Base-by-base conservation (phyloP, 2,888 invertebrate species). In the Euplexia lucipara region DNA sequence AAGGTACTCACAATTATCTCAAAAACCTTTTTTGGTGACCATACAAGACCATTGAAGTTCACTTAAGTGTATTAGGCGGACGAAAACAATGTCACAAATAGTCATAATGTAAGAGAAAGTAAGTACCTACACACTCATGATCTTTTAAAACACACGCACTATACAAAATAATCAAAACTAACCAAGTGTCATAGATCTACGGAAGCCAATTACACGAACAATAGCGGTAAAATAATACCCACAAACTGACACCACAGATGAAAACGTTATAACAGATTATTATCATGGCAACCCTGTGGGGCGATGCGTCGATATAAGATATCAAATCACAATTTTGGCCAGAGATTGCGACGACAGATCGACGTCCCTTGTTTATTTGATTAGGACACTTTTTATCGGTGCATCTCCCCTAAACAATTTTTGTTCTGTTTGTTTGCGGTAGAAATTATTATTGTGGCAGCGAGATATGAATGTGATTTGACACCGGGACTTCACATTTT, bases 301-400 rank as follows among this genome's bases (percentile, higher is more conserved):
- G 82, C 34, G 81, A 79, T 76, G 63, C 70, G 52, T 61, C 71
- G 77, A 85, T 88, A 87, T 84, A 80, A 83, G 86, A 88, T 93
- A 94, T 95, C 94, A 93, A 92, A 94, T 94, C 90, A 83, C 94
- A 90, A 92, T 93, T 92, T 80, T 88, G 87, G 85, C 80, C 75
- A 78, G 86, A 91, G 91, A 92, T 93, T 88, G 90, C 84, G 89
- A 85, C 84, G 86, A 88, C 88, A 90, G 91, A 91, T 92, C 74
- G 71, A 79, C 79, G 83, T 85, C 89, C 91, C 91, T 87, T 87
- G 88, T 91, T 88, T 91, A 90, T 92, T 91, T 91, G 91, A 92
- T 92, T 89, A 89, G 86, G 83, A 85, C 72, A 80, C 75, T 86
- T 89, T 89, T 86, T 88, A 84, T 85, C 86, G 79, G 79, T 80